These are phyloP conservation scores for Selenia dentaria DNA, from an alignment of 2,888 invertebrate species.

Conservation along the genomic window DNA sequence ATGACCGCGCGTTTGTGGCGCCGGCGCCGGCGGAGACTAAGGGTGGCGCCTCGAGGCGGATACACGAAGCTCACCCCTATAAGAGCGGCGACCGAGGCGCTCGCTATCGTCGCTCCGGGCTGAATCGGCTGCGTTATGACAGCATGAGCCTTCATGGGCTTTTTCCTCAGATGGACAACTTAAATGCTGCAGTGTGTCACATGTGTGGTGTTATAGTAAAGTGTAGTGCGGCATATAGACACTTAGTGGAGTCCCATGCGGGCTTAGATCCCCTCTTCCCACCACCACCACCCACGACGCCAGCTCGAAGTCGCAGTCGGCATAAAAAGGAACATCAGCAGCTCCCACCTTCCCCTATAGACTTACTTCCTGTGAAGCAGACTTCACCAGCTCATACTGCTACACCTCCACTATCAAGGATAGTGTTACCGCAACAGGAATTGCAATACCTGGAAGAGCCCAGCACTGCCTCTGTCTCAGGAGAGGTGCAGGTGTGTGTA, in stretches of 20 bases:
- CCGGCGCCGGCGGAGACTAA: slow-evolving; percentile 62
- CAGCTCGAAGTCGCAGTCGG: slow-evolving; percentile 58
- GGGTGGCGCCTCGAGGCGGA: slow-evolving; percentile 55
- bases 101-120: slow-evolving; percentile 69
- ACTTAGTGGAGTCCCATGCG: slow-evolving; percentile 86
- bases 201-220: slow-evolving; percentile 91
- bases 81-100: slow-evolving; percentile 51
- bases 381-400: slow-evolving; percentile 64
- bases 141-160: slow-evolving; percentile 91
- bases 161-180: slow-evolving; percentile 90
- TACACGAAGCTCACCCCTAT: slow-evolving; percentile 59
- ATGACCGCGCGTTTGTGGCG: slow-evolving; percentile 58
- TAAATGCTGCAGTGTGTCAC: slow-evolving; percentile 91
- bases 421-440: slow-evolving; percentile 69
- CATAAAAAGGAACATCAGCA: slow-evolving; percentile 67
- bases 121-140: slow-evolving; percentile 81
- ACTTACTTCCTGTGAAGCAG: slow-evolving; percentile 61
- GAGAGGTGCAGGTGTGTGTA: slow-evolving; percentile 74
- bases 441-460: slow-evolving; percentile 69
- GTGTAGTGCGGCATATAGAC: slow-evolving; percentile 90
- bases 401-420: slow-evolving; percentile 69
- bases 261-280: slow-evolving; percentile 69
- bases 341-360: slow-evolving; percentile 64
- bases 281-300: slow-evolving; percentile 69
- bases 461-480: slow-evolving; percentile 57